phyloP scores from a whole-genome alignment of 1,140 invertebrate species.

The Brachionus rubens region DNA sequence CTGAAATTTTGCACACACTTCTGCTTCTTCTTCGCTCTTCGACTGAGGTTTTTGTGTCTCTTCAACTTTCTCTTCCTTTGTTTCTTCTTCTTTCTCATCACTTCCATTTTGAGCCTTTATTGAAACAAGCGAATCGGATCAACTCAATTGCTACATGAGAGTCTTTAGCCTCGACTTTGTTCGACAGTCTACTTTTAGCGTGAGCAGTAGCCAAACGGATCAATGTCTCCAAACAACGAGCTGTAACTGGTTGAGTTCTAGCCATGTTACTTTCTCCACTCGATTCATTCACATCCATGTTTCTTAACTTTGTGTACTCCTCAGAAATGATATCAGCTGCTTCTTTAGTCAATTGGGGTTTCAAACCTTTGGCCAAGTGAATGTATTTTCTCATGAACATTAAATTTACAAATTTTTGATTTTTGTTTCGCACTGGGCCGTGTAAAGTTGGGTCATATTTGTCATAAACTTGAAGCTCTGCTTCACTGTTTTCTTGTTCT shows the following conservation, averaged over 20 bases:
- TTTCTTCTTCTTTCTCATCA: neutral
- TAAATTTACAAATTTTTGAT: conserved; percentile 46
- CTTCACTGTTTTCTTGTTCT: conserved; percentile 64
- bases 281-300: conserved; percentile 71
- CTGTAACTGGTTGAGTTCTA: conserved; percentile 93
- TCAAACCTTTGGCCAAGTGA: conserved; percentile 84
- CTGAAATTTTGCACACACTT: too few relatives aligned
- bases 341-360: conserved; percentile 81
- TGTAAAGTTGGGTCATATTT: conserved; percentile 88
- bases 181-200: conserved; percentile 86
- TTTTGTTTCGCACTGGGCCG: conserved; percentile 61
- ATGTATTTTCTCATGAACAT: conserved; percentile 86
- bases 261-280: conserved; percentile 69
- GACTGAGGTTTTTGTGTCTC: neutral
- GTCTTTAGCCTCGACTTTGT: conserved; percentile 75
- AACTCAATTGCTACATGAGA: conserved; percentile 87
- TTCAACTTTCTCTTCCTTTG: neutral
- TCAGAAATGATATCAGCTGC: conserved; percentile 86
- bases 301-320: conserved; percentile 84
- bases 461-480: conserved; percentile 71
- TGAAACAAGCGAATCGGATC: conserved; percentile 96
- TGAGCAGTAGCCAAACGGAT: conserved; percentile 97
- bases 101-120: conserved; percentile 61
- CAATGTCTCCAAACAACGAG: conserved; percentile 91
- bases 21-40: too few relatives aligned